Base-by-base conservation (phyloP, 2,888 invertebrate genomes). In the Leucophenga maculata region DNA sequence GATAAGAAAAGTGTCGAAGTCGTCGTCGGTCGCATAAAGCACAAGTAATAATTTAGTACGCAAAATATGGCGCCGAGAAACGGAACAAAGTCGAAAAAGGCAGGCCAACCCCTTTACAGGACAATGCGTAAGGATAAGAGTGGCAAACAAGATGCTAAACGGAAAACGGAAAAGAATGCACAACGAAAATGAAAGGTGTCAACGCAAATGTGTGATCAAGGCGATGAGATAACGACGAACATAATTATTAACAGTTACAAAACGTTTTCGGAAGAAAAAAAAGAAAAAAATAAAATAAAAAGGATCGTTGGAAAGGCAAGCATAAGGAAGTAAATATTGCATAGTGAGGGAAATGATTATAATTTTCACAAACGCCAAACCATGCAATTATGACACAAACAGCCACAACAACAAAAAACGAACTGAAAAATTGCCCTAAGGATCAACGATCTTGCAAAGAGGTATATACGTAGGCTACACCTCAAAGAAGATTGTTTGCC, bases 381-480 rank as follows among this genome's bases (percentile, higher is more conserved):
- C 78, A 74, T 83, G 80, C 83, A 81, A 81, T 81, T 81, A 81
- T 81, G 82, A 80, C 83, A 80, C 83, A 64, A 64, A 46, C 62
- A 64, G 77, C 68, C 76, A 68, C 62, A 74, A 73, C 70, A 74
- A 66, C 55, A 65, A 60, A 54, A 18, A 26, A 26, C 13, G 11
- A 64, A 64, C 22, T 11, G 26, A 57, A 50, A 48, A 13, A 48
- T n/a, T 48, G 6, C 4, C 44, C 60, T 68, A 65, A 72, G 68
- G 75, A 77, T 73, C 72, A 75, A 69, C 80, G 13, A 46, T 13
- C 11, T 22, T 44, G 6, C 75, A 74, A 66, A 68, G 83, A 69
- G 81, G 59, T 71, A 65, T 67, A n/a, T 72, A 50, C 59, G 60
- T 55, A 67, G 59, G 39, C 66, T 18, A 20, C 72, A 68, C 75